Percentiles rank a stretch among this genome's conserved stretches.
Conservation (phyloP, 2,797 vertebrate species). For the Sebastes melanostomus region DNA sequence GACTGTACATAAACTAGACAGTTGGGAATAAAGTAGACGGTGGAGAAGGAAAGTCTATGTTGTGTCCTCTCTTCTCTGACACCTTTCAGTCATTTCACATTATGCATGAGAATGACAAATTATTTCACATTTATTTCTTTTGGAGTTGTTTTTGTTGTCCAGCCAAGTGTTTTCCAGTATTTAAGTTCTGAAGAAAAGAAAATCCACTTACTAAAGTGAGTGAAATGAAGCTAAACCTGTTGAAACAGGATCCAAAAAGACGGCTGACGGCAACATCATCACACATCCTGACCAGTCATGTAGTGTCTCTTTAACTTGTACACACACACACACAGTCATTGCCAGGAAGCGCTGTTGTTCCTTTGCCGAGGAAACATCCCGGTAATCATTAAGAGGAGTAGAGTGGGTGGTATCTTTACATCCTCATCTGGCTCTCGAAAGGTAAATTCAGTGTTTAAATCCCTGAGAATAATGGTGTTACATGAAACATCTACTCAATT, state of each 20-base stretch:
- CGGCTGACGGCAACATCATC: neutral
- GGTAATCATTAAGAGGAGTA: neutral
- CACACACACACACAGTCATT: neutral
- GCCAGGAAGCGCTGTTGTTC: constrained; percentile 13
- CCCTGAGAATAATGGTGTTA: neutral
- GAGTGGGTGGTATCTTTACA: neutral
- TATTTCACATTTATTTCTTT: constrained; percentile 5
- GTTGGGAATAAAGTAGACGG: constrained; percentile 73
- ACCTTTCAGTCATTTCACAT: neutral
- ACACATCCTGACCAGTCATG: neutral
- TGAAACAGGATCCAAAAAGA: neutral
- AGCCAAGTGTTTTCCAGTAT: neutral
- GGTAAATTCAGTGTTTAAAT: constrained; percentile 19
- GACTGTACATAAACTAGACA: constrained; percentile 80
- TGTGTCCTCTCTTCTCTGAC: constrained; percentile 45
- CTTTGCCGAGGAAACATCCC: neutral
- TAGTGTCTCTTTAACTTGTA: neutral
- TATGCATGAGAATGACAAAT: neutral
- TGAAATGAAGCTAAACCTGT: neutral
- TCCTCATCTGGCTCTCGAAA: neutral
- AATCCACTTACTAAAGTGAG: neutral
- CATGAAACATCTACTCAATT: constrained; percentile 13
- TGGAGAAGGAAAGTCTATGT: constrained; percentile 46
- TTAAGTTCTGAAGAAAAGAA: neutral
- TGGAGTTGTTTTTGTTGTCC: neutral